A percentile compares a stretch with the other conserved stretches of the same genome.
Conservation (phyloP, 1,140 invertebrate genomes). For the Octopus sinensis region DNA sequence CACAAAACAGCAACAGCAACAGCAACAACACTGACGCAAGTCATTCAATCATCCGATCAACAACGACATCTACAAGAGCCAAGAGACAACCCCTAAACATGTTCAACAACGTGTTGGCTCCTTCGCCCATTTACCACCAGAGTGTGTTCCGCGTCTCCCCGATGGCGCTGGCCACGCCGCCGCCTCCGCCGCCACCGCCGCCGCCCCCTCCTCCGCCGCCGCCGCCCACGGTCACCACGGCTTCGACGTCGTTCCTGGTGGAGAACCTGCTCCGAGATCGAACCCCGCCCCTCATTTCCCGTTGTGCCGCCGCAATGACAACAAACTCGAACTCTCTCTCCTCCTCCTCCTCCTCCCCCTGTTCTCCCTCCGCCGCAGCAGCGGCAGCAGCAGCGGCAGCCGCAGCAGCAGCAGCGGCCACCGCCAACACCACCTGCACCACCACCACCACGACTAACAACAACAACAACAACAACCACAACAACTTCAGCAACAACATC, state of each 20-base stretch:
- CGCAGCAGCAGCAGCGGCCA: slow-evolving; percentile 3
- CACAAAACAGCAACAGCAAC: neutral
- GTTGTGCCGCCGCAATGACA: slow-evolving; percentile 13
- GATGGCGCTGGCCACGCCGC: slow-evolving; percentile 25
- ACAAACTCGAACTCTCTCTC: slow-evolving; percentile 16
- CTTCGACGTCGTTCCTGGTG: slow-evolving; percentile 58
- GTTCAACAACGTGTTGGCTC: slow-evolving; percentile 41
- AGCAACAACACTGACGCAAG: neutral
- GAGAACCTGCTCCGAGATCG: slow-evolving; percentile 61
- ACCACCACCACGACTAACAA: neutral
- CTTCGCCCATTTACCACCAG: slow-evolving; percentile 40
- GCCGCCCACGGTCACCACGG: too few species aligned
- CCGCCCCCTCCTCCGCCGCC: too few species aligned
- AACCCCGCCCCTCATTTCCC: slow-evolving; percentile 28
- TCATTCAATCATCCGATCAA: neutral
- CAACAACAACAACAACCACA: neutral
- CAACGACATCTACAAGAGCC: neutral
- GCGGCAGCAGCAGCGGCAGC: too few species aligned
- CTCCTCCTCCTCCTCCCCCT: slow-evolving; percentile 6
- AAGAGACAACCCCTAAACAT: slow-evolving; percentile 15
- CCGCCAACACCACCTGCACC: neutral
- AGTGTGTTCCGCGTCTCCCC: slow-evolving; percentile 34
- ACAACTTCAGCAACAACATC: neutral
- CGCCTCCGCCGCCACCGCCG: slow-evolving; percentile 22
- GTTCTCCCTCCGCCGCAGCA: too few species aligned